Percentiles rank a stretch among this genome's conserved stretches.
These are phyloP conservation scores for Eupithecia vulgata DNA, from an alignment of 2,888 invertebrate genomes.

Conservation along the genomic window DNA sequence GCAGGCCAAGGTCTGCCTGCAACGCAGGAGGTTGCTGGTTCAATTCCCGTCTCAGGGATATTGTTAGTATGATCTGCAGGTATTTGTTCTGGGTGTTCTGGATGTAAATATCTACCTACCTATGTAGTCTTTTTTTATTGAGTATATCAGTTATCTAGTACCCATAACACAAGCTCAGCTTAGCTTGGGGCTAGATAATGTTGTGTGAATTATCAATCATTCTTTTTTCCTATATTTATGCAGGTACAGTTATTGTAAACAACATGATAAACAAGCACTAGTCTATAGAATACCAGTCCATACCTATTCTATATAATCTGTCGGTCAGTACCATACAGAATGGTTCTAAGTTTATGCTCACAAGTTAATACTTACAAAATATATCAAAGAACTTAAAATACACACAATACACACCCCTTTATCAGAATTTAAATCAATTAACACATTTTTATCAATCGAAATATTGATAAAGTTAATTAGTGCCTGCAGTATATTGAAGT, in stretches of 20 bases:
- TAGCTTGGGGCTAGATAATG: no score
- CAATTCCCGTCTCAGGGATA: no score
- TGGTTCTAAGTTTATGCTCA: background rate
- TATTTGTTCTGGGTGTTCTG: no score
- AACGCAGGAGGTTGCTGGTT: no score
- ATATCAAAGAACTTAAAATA: background rate
- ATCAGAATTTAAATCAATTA: background rate
- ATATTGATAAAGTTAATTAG: slow-evolving; percentile 8
- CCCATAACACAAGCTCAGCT: no score
- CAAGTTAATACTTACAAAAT: background rate
- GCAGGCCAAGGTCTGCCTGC: no score
- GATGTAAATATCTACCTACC: no score
- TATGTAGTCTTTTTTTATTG: no score
- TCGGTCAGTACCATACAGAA: background rate
- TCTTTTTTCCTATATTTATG: background rate
- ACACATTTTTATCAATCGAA: background rate
- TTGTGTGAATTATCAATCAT: no score
- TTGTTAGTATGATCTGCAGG: no score
- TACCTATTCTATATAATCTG: background rate
- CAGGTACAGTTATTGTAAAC: background rate
- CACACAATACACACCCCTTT: background rate
- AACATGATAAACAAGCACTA: background rate
- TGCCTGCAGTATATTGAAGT: background rate
- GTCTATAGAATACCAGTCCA: background rate
- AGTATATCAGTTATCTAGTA: no score